Percentiles rank a stretch among this genome's conserved stretches.
These are phyloP conservation scores for Sminthurides aquaticus DNA, from an alignment of 2,888 invertebrate species.

Conservation along the genomic window DNA sequence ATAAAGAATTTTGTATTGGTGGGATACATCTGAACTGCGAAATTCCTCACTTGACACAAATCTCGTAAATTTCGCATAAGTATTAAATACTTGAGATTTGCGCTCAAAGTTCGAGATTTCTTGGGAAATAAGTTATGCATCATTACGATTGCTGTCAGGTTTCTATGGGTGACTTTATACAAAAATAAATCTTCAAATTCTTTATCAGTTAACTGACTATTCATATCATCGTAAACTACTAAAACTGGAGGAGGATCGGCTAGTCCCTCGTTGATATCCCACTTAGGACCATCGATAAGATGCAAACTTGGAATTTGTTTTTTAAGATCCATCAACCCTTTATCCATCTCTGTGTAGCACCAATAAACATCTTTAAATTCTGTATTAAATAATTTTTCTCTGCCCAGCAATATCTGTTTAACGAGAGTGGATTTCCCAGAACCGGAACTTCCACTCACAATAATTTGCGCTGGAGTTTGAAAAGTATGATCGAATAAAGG, in stretches of 20 bases:
- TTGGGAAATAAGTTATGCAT: slow-evolving; percentile 4
- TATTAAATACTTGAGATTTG: not conserved
- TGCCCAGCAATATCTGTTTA: not conserved
- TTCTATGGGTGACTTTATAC: slow-evolving; percentile 1
- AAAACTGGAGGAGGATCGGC: not conserved
- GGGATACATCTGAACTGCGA: not conserved
- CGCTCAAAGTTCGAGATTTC: not conserved
- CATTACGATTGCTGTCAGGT: not conserved
- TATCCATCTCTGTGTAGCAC: not conserved
- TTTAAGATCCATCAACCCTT: not conserved
- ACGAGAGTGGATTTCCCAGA: not conserved
- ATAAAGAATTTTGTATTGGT: not conserved
- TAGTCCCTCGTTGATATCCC: not conserved
- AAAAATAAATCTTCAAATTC: slow-evolving; percentile 12
- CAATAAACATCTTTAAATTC: not conserved
- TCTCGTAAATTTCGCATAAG: not conserved
- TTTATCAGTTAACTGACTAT: not conserved
- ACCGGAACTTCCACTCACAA: not conserved
- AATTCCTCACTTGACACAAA: not conserved
- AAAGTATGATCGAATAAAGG: no score
- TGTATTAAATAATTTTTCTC: not conserved
- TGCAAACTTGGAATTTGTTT: not conserved
- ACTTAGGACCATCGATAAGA: not conserved
- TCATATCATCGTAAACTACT: slow-evolving; percentile 7
- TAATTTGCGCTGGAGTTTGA: no score